These are phyloP conservation scores for Anticlea derivata DNA, from an alignment of 2,888 invertebrate genomes.

Conservation along the genomic window DNA sequence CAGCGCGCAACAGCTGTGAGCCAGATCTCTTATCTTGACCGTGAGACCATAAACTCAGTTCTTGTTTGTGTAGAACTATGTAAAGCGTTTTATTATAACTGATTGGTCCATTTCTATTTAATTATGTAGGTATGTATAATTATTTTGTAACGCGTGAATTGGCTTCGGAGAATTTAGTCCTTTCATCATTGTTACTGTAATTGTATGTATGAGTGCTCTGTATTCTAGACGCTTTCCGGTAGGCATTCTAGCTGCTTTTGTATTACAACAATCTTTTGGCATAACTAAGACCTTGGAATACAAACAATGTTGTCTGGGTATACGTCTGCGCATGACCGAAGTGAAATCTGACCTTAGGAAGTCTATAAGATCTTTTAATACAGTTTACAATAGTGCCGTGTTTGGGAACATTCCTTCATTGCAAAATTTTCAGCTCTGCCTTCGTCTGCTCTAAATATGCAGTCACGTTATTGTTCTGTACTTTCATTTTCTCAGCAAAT, in stretches of 20 bases:
- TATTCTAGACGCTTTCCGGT: slow-evolving; percentile 30
- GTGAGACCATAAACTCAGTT: slow-evolving; percentile 70
- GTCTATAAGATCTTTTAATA: slow-evolving; percentile 24
- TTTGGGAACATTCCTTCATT: slow-evolving; percentile 18
- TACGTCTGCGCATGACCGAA: slow-evolving; percentile 24
- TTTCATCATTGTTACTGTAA: slow-evolving; percentile 17
- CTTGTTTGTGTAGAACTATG: slow-evolving; percentile 40
- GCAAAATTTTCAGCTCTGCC: slow-evolving; percentile 26
- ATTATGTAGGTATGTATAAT: slow-evolving; percentile 16
- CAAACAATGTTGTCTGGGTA: slow-evolving; percentile 23
- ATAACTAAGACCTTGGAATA: slow-evolving; percentile 20
- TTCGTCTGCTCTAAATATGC: slow-evolving; percentile 25
- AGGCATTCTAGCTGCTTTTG: slow-evolving; percentile 31
- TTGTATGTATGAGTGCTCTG: slow-evolving; percentile 20
- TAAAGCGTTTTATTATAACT: slow-evolving; percentile 19
- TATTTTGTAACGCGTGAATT: slow-evolving; percentile 22
- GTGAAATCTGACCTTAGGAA: slow-evolving; percentile 26
- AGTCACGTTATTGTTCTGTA: slow-evolving; percentile 29
- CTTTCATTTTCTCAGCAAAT: slow-evolving; percentile 37
- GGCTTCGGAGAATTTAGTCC: slow-evolving; percentile 23
- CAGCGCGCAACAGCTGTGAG: slow-evolving; percentile 74
- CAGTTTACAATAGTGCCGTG: slow-evolving; percentile 23
- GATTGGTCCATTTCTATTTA: slow-evolving; percentile 10
- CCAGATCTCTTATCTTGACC: slow-evolving; percentile 75
- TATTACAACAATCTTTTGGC: slow-evolving; percentile 22